Conservation (phyloP, 1,140 invertebrate genomes). For the Melipona quadrifasciata region DNA sequence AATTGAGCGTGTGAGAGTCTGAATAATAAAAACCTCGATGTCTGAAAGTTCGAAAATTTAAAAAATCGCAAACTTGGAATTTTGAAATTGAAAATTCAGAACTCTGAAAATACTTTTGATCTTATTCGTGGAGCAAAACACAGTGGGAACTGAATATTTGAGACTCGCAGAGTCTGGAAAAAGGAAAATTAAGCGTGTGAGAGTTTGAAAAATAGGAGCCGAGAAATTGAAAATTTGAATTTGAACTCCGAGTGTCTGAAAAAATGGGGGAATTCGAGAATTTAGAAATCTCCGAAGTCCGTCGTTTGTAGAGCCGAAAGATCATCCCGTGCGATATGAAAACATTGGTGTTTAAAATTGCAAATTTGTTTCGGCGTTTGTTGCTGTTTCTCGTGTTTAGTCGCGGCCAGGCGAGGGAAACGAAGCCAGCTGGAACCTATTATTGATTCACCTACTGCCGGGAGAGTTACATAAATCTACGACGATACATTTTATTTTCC, state of each 20-base stretch:
- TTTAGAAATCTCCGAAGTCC: neutral
- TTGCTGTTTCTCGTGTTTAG: no score
- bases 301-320: neutral
- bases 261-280: neutral
- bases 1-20: neutral
- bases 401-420: neutral
- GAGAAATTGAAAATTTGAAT: neutral
- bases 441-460: slow-evolving; percentile 14
- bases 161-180: neutral
- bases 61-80: no score
- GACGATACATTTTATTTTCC: slow-evolving; percentile 7
- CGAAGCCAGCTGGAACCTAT: neutral
- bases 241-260: no score
- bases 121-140: no score
- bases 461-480: slow-evolving; percentile 24
- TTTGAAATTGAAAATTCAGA: no score
- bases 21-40: neutral
- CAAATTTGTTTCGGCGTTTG: neutral
- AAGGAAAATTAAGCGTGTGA: no score
- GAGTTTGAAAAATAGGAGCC: neutral
- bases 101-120: no score
- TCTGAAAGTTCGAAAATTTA: no score
- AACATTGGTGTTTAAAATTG: neutral
- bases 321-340: neutral
- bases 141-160: neutral